Evolutionary conservation across 2,888 invertebrate genomes (phyloP), one percentile per base, ranked within the genome.

Genomic region (Eupelmus urozonus): DNA sequence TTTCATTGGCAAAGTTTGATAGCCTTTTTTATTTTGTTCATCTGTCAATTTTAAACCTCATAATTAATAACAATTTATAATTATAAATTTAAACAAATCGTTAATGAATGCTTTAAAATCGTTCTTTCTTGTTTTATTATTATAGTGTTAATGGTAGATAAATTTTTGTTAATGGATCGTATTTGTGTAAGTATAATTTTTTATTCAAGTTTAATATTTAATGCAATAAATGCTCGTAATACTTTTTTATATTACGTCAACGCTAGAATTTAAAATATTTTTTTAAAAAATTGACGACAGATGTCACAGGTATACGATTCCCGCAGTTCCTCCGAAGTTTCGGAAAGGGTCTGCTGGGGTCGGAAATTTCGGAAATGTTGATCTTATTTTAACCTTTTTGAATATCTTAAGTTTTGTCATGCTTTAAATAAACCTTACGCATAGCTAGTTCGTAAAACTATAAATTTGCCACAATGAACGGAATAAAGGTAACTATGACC

Each of bases 401-500:
- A 29, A 57, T 53, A 65, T n/a, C 3, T 51, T n/a, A 57, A 65
- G 13, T 18, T 29, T 74, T 74, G 40, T 29, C 23, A 63, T 73
- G 45, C 60, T 67, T 63, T 69, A 67, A 77, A 42, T 34, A 40
- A 42, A 66, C 45, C 7, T 49, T 20, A 16, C 0, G 9, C 16
- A 49, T 42, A n/a, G 13, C 2, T 45, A 45, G 13, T 53, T 53
- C n/a, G 29, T 51, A 45, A 34, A 20, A 60, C 23, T 27, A 2
- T 7, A 57, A 57, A 78, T 74, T 62, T 1, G 4, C 9, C 20
- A 72, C 11, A 63, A 79, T 76, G 79, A 67, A 72, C 45, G 71
- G 76, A 63, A 23, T 63, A 42, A 76, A 76, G 79, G 79, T 79
- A 76, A 76, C 13, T 71, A 59, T 71, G 59, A 71, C 66, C 53